Percentiles rank a stretch among this genome's conserved stretches.
Conservation (phyloP, 2,888 invertebrate species). For the Leucophora obtusa region DNA sequence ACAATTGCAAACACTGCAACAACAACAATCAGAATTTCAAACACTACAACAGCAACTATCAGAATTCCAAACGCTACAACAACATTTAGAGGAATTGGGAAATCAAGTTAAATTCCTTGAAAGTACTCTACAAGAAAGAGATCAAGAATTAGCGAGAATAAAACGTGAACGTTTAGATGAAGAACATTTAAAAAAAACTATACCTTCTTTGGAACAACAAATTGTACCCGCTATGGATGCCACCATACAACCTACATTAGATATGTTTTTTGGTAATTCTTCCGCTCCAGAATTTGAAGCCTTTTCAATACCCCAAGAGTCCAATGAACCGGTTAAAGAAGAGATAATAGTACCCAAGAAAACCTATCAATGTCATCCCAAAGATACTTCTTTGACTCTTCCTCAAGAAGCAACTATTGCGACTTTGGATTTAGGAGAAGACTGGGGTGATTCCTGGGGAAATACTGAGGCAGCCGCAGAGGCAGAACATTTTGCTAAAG, state of each 20-base stretch:
- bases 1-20: slow-evolving; percentile 14
- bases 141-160: slow-evolving; percentile 51
- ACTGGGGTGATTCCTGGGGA: slow-evolving; percentile 81
- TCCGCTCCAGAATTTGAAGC: slow-evolving; percentile 66
- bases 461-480: slow-evolving; percentile 81
- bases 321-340: slow-evolving; percentile 73
- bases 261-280: slow-evolving; percentile 75
- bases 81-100: slow-evolving; percentile 28
- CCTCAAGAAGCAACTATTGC: slow-evolving; percentile 20
- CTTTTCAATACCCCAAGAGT: slow-evolving; percentile 64
- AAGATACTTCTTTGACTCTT: slow-evolving; percentile 41
- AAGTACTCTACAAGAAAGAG: slow-evolving; percentile 33
- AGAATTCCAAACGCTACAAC: slow-evolving; percentile 3
- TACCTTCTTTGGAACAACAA: slow-evolving; percentile 68
- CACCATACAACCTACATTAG: slow-evolving; percentile 69
- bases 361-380: slow-evolving; percentile 80
- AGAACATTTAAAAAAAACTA: slow-evolving; percentile 65
- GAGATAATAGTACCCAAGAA: slow-evolving; percentile 80
- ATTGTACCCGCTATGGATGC: slow-evolving; percentile 62
- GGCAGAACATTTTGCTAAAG: slow-evolving; percentile 75
- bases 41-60: slow-evolving; percentile 21
- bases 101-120: slow-evolving; percentile 27
- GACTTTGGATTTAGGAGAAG: slow-evolving; percentile 69
- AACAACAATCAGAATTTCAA: slow-evolving; percentile 26
- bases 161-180: slow-evolving; percentile 59